Percentiles rank a stretch among this genome's conserved stretches.
Evolutionary conservation across 2,797 vertebrate species (phyloP).

Genomic region (Eremophila alpestris): DNA sequence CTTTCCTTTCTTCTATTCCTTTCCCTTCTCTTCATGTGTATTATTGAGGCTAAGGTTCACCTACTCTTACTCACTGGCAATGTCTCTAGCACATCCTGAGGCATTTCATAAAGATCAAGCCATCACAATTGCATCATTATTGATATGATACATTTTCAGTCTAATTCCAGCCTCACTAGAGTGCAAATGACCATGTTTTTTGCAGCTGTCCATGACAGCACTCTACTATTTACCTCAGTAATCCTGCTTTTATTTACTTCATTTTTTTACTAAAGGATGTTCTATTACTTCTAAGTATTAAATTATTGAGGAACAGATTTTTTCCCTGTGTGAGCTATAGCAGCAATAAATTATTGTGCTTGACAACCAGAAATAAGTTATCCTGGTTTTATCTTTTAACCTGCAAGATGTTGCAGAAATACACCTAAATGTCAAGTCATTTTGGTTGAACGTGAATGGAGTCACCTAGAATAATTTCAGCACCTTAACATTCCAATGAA

Average conservation of each 20-base stretch:
- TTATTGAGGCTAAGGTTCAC: background rate
- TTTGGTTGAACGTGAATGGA: background rate
- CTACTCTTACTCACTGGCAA: background rate
- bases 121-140: background rate
- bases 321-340: background rate
- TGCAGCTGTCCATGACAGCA: background rate
- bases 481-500: background rate
- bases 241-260: background rate
- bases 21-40: background rate
- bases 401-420: background rate
- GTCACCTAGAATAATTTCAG: background rate
- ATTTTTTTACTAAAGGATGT: background rate
- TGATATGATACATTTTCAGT: background rate
- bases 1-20: background rate
- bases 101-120: background rate
- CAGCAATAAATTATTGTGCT: background rate
- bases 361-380: conserved; percentile 27
- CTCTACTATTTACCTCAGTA: background rate
- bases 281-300: background rate
- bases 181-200: background rate
- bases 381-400: background rate
- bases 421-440: conserved; percentile 1
- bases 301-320: background rate
- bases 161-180: background rate
- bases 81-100: background rate